Base-by-base conservation (phyloP, 64 coral and sea anemone species). In the Porites australiensis region DNA sequence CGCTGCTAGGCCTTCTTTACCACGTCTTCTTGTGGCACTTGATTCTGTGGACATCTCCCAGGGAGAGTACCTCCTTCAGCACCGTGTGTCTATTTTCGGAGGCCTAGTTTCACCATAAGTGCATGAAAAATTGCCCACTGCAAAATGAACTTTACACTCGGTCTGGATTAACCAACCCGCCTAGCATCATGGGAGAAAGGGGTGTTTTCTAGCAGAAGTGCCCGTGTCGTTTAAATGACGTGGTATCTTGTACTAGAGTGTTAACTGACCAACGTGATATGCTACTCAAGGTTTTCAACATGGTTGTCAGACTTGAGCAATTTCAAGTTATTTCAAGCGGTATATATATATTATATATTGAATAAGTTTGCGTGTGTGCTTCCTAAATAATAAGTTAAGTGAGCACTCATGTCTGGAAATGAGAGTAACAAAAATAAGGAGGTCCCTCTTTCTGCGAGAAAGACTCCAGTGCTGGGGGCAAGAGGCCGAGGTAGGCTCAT, bases 11-110 rank as follows among this genome's bases (percentile, higher is more conserved):
- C 73, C 73, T 46, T 83, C 44, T 83, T 83, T 83, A 65, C 59
- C 79, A 83, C 79, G 79, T 83, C 79, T 60, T 47, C 79, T 83
- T 83, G 79, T 83, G 7, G 79, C 59, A 83, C 79, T 18, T 16
- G 19, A 43, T 65, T 83, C 79, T 15, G 79, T 83, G 59, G 79
- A 65, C 79, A 83, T 83, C 44, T 83, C 79, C 79, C 37, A 64
- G 60, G 79, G 79, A 48, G 59, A 47, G 14, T 43, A 23, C 58
- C 54, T 82, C 57, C 79, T 63, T 78, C 50, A 78, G 75, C 18
- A 20, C 11, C 77, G 52, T 47, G 10, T 75, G 13, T 75, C 44
- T 4, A 75, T 13, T 75, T 1, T 23, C 21, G 4, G 55, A 50
- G 60, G 61, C 65, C 79, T 12, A 65, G 15, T 83, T 83, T 83